Evolutionary conservation across 2,888 invertebrate species (phyloP).

Genomic region (Caenorhabditis drosophilae): DNA sequence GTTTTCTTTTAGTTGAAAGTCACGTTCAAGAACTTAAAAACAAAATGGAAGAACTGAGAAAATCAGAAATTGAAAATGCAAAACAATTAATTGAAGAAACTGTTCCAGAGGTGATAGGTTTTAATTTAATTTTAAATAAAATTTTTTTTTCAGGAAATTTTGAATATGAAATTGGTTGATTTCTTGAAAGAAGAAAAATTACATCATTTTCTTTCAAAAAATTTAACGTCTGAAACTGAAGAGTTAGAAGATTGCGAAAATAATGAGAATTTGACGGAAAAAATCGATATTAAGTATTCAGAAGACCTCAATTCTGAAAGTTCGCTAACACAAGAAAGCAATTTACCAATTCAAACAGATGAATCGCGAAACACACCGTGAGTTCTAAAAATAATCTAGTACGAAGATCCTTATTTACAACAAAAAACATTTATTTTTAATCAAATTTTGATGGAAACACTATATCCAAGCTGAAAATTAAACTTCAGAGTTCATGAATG

Average conservation of each 20-base stretch:
- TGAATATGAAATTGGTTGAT: background rate
- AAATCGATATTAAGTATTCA: background rate
- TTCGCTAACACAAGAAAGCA: background rate
- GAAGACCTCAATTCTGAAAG: background rate
- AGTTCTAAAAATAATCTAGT: background rate
- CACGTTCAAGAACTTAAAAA: background rate
- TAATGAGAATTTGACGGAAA: too few relatives aligned
- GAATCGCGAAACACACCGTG: background rate
- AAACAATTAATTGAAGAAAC: background rate
- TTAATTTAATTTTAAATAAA: too few relatives aligned
- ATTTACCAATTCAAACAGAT: background rate
- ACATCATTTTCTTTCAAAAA: background rate
- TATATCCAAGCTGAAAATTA: too few relatives aligned
- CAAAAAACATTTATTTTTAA: too few relatives aligned
- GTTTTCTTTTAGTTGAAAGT: background rate
- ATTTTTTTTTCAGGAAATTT: background rate
- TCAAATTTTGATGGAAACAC: too few relatives aligned
- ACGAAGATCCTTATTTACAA: too few relatives aligned
- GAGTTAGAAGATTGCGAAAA: too few relatives aligned
- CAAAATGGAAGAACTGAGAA: background rate
- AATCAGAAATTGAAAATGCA: background rate
- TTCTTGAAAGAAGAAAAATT: background rate
- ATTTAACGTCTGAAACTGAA: too few relatives aligned
- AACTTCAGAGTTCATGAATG: too few relatives aligned
- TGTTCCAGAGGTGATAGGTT: slow-evolving; percentile 1